Evolutionary conservation across 2,797 vertebrate genomes (phyloP), one percentile per base, ranked within the genome.

Genomic region (Chloroceryle amazona): DNA sequence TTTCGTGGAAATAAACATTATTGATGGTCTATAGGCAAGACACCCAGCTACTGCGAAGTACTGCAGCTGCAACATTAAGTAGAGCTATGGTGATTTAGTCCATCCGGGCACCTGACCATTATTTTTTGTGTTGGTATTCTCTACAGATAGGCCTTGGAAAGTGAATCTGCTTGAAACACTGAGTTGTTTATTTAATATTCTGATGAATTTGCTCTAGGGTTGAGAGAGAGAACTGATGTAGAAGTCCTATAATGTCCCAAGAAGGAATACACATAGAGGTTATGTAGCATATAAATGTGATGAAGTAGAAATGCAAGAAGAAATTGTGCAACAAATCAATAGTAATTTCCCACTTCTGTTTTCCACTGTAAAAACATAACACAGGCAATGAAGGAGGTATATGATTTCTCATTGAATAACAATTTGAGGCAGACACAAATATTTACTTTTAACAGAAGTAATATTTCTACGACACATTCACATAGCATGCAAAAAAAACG

Each of bases 321-420:
- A 81, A 95, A 90, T 62, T 62, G 42, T 78, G 33, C 55, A 90
- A 86, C 76, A 90, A 94, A 88, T 95, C 72, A 79, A 73, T 57
- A 91, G 31, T 73, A 3, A 73, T 93, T 95, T 93, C 76, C 73
- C 70, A 46, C 21, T 70, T 54, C 80, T 95, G 55, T 89, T 81
- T 95, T 84, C 85, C 73, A 47, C 46, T 81, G 62, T 66, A 91
- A 94, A 95, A 93, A 11, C 51, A 31, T 72, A 83, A 86, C 31
- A 79, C 39, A 81, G 66, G 66, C 54, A 79, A 86, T 70, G 73
- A 96, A 52, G 70, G 58, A 88, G 42, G 44, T 31, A 60, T 52
- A 54, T 60, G 35, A 51, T 90, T 91, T 93, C 42, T 81, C 60
- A 79, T 3, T 52, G 87, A 91, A 86, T 80, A 93, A 81, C 68